A percentile compares a stretch with the other conserved stretches of the same genome.
phyloP scores from a whole-genome alignment of 2,797 vertebrate genomes.

The Anolis apletophallus region DNA sequence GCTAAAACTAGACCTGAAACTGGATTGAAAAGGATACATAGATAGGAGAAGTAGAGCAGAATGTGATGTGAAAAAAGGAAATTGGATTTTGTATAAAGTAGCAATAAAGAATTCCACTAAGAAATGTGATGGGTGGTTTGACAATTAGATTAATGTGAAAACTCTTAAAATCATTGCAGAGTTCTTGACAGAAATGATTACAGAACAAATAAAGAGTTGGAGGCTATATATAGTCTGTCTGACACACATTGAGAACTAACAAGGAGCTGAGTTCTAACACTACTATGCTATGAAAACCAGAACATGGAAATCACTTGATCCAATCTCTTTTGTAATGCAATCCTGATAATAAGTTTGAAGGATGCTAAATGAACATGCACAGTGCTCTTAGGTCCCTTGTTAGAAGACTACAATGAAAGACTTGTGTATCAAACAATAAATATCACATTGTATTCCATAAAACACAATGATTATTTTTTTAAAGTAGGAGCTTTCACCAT shows the following conservation, averaged over 20 bases:
- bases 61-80: neutral
- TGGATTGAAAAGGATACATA: neutral
- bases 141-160: neutral
- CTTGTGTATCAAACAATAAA: neutral
- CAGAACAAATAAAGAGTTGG: neutral
- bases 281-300: neutral
- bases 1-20: neutral
- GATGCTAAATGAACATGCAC: neutral
- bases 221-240: neutral
- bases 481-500: neutral
- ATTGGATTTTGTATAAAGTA: neutral
- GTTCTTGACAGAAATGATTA: slow-evolving; percentile 12
- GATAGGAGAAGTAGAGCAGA: neutral
- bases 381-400: neutral
- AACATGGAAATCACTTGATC: neutral
- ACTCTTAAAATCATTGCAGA: neutral
- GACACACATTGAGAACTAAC: neutral
- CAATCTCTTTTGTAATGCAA: neutral
- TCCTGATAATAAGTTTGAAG: neutral
- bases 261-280: neutral
- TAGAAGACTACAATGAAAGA: neutral
- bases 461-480: neutral
- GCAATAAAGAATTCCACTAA: neutral
- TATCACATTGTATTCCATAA: neutral
- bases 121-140: neutral